Conservation (phyloP, 2,797 vertebrate genomes). For the Sarcoramphus papa region DNA sequence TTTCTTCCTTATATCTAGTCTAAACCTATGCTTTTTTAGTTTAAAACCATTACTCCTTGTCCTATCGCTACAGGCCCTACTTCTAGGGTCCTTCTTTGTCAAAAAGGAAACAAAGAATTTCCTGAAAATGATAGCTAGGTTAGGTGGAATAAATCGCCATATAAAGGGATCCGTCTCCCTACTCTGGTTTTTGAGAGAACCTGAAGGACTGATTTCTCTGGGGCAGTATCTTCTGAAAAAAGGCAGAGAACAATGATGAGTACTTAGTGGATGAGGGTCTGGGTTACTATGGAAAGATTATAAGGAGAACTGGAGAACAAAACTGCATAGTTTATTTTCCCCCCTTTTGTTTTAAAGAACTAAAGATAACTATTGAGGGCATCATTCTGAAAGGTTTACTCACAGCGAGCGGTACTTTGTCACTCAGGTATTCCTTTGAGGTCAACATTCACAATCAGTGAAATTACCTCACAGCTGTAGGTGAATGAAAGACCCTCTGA, state of each 20-base stretch:
- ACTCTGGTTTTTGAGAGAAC: background rate
- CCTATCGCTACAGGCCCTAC: background rate
- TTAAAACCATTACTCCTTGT: background rate
- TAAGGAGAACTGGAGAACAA: background rate
- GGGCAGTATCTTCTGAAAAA: background rate
- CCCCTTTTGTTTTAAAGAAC: background rate
- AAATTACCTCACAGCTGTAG: background rate
- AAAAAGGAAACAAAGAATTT: background rate
- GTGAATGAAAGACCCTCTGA: background rate
- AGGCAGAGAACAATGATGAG: background rate
- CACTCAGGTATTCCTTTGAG: background rate
- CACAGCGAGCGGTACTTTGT: background rate
- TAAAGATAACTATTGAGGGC: background rate
- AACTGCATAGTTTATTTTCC: background rate
- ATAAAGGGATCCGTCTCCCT: background rate
- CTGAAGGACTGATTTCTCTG: background rate
- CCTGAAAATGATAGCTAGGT: background rate
- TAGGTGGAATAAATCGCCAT: background rate
- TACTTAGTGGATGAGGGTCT: background rate
- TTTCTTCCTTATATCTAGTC: background rate
- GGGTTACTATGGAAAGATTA: background rate
- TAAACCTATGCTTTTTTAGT: background rate
- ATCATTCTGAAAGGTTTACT: background rate
- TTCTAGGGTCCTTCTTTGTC: background rate
- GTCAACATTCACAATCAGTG: background rate